Base-by-base conservation (phyloP, 37 sponge, comb jelly and placozoan species). In the Cliona cf. orientalis region DNA sequence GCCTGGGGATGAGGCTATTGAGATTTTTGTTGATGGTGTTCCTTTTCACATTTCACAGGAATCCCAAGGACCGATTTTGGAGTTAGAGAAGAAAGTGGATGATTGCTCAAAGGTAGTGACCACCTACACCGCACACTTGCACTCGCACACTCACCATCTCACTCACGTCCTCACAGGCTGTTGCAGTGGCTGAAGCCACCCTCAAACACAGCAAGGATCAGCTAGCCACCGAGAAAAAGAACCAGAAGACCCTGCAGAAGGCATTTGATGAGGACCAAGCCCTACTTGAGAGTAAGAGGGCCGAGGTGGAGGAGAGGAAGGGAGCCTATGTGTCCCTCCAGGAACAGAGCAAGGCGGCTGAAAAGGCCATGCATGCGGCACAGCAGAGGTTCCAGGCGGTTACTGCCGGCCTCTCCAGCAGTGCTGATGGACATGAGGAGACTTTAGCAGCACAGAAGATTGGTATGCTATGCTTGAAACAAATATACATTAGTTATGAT, bases 301-400 rank as follows among this genome's bases (percentile, higher is more conserved):
- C 82, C 0, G 82, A 82, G 19, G 61, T 82, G 62, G 82, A 38
- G 22, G 41, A 14, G 34, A 38, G 49, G 6, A 33, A 71, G 49
- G 73, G 60, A 25, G 73, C 61, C 0, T 72, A 71, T 43, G 34
- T 31, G 35, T 61, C 58, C 26, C 46, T 82, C 23, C 80, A 92
- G 58, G 68, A 85, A 26, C 40, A 49, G 44, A 77, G 86, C 56
- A 58, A 77, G 34, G 78, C 46, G 5, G 93, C 90, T 19, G 86
- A 86, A 71, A 71, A 84, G 62, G 86, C 85, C 1, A 45, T 92
- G 34, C 29, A 71, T 19, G n/a, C 37, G 1, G 87, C 93, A 9
- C 83, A 92, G 78, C 63, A 86, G 41, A 92, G 91, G 78, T 97
- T 75, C 49, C 95, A 97, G 70, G 97, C 97, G 25, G 87, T 97